Conservation (phyloP, 2,888 invertebrate species). For the Cheiracanthium punctorium region DNA sequence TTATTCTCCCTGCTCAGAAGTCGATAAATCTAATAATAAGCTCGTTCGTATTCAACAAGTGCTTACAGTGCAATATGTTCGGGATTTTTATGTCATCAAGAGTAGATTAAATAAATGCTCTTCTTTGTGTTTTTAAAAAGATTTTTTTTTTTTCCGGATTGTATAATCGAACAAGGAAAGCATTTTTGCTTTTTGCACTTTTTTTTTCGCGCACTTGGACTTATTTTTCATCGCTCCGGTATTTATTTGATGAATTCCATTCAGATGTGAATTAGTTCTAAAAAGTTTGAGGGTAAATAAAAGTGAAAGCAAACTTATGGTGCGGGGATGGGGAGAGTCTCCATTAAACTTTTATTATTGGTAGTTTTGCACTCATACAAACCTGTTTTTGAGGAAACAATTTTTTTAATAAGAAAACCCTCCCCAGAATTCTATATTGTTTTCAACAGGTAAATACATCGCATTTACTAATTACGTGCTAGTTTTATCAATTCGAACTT, state of each 20-base stretch:
- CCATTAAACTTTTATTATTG: too few species aligned
- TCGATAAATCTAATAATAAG: constrained; percentile 15
- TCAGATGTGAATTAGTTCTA: neutral
- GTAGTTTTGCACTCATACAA: too few species aligned
- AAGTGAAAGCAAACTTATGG: too few species aligned
- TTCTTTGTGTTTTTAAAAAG: neutral
- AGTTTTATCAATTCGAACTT: too few species aligned
- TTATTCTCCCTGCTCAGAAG: constrained; percentile 12
- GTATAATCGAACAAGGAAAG: neutral
- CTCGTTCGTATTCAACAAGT: constrained; percentile 15
- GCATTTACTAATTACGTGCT: too few species aligned
- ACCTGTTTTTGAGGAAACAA: too few species aligned
- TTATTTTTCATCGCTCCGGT: neutral
- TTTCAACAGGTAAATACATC: too few species aligned
- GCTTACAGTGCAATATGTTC: constrained; percentile 15
- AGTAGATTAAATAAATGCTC: constrained; percentile 9
- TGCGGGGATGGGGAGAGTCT: too few species aligned
- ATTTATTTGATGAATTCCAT: neutral
- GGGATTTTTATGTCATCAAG: constrained; percentile 12
- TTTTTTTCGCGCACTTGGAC: neutral
- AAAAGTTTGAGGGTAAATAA: too few species aligned
- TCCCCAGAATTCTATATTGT: too few species aligned
- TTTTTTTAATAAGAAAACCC: too few species aligned
- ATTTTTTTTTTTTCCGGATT: neutral
- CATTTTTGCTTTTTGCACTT: neutral